These are phyloP conservation scores for Engraulis encrasicolus DNA, from an alignment of 2,113 vertebrate genomes.

Conservation along the genomic window DNA sequence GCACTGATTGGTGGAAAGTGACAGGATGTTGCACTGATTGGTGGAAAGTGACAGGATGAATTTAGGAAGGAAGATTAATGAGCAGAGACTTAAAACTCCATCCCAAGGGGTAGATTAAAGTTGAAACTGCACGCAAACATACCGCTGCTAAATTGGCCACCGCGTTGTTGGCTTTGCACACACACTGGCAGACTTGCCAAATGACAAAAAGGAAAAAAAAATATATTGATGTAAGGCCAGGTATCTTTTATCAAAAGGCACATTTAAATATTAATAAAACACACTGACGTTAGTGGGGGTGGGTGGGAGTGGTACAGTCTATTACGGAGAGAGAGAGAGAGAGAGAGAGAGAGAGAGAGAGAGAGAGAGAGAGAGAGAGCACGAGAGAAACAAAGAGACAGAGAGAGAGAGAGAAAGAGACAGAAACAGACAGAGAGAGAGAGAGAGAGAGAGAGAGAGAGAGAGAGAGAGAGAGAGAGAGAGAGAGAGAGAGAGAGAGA, in stretches of 20 bases:
- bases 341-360: too few relatives aligned
- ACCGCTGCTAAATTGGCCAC: not conserved
- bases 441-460: too few relatives aligned
- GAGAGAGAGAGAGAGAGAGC: too few relatives aligned
- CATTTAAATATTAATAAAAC: constrained; percentile 23
- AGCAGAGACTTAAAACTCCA: not conserved
- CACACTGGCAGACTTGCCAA: not conserved
- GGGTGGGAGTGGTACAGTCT: not conserved
- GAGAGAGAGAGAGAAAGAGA: too few relatives aligned
- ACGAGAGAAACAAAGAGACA: too few relatives aligned
- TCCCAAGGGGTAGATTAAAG: not conserved
- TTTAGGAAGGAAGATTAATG: not conserved
- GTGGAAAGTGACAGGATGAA: not conserved
- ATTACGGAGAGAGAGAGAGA: too few relatives aligned
- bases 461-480: too few relatives aligned
- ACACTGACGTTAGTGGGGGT: constrained; percentile 14
- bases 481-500: too few relatives aligned
- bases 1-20: not conserved
- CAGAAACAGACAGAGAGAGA: too few relatives aligned
- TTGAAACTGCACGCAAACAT: not conserved
- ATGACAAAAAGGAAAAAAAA: constrained; percentile 43
- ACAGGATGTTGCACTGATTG: not conserved
- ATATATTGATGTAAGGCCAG: constrained; percentile 39
- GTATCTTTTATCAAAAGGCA: constrained; percentile 27
- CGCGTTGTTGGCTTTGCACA: not conserved